Base-by-base conservation (phyloP, 1,140 invertebrate species). In the Bacillus rossius region DNA sequence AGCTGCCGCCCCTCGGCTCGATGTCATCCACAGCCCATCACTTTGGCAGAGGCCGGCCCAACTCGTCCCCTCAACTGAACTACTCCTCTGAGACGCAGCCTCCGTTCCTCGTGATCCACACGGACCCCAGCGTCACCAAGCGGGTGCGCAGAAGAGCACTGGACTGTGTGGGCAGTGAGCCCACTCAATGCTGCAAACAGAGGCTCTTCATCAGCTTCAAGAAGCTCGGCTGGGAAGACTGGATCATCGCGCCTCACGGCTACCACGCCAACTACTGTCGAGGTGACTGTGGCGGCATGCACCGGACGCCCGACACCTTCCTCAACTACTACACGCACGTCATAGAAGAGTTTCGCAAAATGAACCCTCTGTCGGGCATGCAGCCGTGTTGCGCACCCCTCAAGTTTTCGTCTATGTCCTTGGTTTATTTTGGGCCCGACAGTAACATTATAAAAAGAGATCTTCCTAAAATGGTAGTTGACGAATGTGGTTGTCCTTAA, bases 181-280 rank as follows among this genome's bases (percentile, higher is more conserved):
- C n/a, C 60, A 88, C 87, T 58, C 86, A 89, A 69, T 96, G 94
- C 73, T 96, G 93, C 75, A 92, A 94, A 66, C 87, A 95, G 71
- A 84, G 87, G 20, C 91, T 95, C 74, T 93, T 91, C 77, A 91
- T 96, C 42, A 91, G 85, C 71, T 96, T 96, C 76, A 86, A 86
- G 61, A 84, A 90, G 55, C 81, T 96, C 14, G 92, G 92, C 55
- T 96, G 93, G 93, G 91, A 94, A 71, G 92, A 94, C 77, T 95
- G 92, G 91, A 93, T 97, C 67, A 94, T 96, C 60, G 91, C 91
- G 37, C 92, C 93, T 4, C 71, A 69, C 52, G 84, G 84, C 42
- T 94, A 96, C 75, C 90, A 91, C 73, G 92, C 92, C n/a, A 95
- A 95, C 75, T 96, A 94, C 75, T 96, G 94, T 74, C 83, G 87